Evolutionary conservation across 2,797 vertebrate species (phyloP).

Genomic region (Cossypha caffra): DNA sequence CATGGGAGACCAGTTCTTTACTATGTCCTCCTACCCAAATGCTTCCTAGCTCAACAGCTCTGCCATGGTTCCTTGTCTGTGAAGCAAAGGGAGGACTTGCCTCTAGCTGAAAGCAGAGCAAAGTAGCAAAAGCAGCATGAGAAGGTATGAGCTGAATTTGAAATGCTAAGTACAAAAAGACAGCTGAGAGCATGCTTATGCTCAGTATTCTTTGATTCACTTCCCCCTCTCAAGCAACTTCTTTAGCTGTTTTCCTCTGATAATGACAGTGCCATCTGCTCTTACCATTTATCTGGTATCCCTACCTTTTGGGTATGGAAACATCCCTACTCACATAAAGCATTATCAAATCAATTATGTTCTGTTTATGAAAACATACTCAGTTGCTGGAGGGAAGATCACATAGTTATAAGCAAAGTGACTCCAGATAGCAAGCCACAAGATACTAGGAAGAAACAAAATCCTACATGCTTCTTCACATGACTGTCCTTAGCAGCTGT

Average conservation of each 20-base stretch:
- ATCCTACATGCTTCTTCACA: neutral
- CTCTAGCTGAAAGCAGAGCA: neutral
- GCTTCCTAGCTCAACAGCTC: neutral
- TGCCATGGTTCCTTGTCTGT: neutral
- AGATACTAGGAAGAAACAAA: neutral
- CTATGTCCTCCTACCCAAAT: neutral
- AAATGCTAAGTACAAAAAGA: neutral
- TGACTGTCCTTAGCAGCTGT: neutral
- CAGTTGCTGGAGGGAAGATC: neutral
- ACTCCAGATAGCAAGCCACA: neutral
- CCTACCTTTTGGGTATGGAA: neutral
- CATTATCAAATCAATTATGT: neutral
- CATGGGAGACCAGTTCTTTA: neutral
- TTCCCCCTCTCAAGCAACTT: neutral
- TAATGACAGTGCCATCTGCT: neutral
- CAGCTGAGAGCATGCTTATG: neutral
- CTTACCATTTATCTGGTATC: neutral
- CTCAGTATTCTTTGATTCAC: neutral
- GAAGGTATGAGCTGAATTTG: neutral
- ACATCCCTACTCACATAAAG: neutral
- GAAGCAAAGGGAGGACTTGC: neutral
- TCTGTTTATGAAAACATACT: neutral
- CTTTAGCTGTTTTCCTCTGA: neutral
- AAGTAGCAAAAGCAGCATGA: neutral
- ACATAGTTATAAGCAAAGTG: neutral